Conservation (phyloP, 2,797 vertebrate genomes). For the Myotis pilosus region DNA sequence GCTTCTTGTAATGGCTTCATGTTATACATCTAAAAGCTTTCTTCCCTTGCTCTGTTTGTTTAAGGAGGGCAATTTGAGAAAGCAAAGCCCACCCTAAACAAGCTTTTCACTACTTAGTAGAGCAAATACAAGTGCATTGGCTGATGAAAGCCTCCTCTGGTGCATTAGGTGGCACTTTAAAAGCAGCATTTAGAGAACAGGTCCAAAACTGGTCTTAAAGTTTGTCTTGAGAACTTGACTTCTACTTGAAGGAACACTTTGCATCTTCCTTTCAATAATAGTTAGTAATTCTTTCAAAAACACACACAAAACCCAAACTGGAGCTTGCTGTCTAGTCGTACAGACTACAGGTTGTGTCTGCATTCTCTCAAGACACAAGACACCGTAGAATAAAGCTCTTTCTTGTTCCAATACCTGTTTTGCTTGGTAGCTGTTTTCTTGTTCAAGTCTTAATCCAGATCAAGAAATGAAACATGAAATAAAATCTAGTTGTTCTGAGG, state of each 20-base stretch:
- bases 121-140: slow-evolving; percentile 43
- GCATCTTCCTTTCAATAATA: slow-evolving; percentile 12
- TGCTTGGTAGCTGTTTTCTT: not conserved
- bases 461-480: slow-evolving; percentile 48
- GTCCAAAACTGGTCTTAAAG: not conserved
- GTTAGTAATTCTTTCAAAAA: not conserved
- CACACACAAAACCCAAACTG: not conserved
- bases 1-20: slow-evolving; percentile 85
- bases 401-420: not conserved
- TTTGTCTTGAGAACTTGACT: not conserved
- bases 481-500: slow-evolving; percentile 56
- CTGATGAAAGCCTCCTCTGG: slow-evolving; percentile 44
- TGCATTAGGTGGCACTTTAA: slow-evolving; percentile 55
- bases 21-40: slow-evolving; percentile 86
- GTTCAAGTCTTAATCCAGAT: slow-evolving; percentile 45
- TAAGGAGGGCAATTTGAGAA: slow-evolving; percentile 86
- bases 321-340: slow-evolving; percentile 22
- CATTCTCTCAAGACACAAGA: not conserved
- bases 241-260: not conserved
- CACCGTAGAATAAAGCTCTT: not conserved
- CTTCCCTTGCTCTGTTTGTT: slow-evolving; percentile 84
- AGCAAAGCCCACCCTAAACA: slow-evolving; percentile 55
- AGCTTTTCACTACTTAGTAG: slow-evolving; percentile 36
- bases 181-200: slow-evolving; percentile 11
- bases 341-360: not conserved